Evolutionary conservation across 2,888 invertebrate genomes (phyloP).

Genomic region (Scaeva pyrastri): DNA sequence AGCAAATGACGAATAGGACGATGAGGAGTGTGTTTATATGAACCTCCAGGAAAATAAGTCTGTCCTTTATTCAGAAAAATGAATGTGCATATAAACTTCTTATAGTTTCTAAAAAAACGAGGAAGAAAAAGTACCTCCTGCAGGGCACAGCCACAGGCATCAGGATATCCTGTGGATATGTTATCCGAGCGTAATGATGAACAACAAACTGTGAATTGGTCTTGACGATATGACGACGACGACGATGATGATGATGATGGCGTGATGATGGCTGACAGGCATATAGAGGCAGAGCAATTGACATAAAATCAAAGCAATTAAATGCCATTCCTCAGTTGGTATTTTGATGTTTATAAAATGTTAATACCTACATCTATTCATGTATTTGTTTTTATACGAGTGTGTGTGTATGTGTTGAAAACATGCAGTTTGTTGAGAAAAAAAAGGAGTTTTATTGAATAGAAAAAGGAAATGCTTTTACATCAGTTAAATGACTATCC

Average conservation of each 20-base stretch:
- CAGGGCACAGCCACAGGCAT: too few species aligned
- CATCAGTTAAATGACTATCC: too few species aligned
- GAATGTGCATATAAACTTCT: constrained; percentile 1
- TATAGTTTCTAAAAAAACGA: constrained; percentile 46
- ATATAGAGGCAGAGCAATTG: constrained; percentile 50
- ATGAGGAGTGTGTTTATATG: not conserved
- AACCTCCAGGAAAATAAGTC: not conserved
- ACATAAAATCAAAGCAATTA: constrained; percentile 73
- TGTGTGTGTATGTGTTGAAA: too few species aligned
- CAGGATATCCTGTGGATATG: constrained; percentile 73
- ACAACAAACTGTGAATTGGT: constrained; percentile 67
- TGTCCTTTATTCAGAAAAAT: not conserved
- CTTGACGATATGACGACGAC: too few species aligned
- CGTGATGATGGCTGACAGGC: not conserved
- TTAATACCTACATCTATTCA: not conserved
- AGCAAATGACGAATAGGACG: constrained; percentile 19
- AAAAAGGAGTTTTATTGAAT: too few species aligned
- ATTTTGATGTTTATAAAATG: not conserved
- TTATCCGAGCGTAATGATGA: constrained; percentile 62
- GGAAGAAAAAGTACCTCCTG: not conserved
- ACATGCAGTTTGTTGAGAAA: too few species aligned
- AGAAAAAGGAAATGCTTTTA: too few species aligned
- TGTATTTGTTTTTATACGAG: too few species aligned
- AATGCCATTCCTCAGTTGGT: constrained; percentile 36
- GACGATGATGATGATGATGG: too few species aligned